Evolutionary conservation across 2,113 vertebrate species (phyloP).

Genomic region (Hoplias malabaricus): DNA sequence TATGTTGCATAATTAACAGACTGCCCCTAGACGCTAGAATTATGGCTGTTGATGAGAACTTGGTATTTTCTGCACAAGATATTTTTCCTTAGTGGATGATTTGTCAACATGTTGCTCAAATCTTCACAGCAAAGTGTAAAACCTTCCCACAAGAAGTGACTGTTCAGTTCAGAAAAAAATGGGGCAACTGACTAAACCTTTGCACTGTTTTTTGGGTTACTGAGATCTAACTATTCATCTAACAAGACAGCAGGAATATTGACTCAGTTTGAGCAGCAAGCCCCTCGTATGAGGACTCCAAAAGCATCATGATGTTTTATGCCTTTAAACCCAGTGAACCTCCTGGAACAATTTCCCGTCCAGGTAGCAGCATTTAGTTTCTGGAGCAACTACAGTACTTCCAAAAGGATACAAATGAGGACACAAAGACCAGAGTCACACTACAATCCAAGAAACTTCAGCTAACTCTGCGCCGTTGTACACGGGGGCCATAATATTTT

Average conservation of each 20-base stretch:
- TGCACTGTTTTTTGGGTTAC: no score
- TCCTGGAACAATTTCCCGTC: constrained; percentile 23
- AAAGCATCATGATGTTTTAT: not conserved
- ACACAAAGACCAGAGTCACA: not conserved
- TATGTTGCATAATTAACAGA: no score
- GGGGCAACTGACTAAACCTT: no score
- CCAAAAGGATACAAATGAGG: not conserved
- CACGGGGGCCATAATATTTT: not conserved
- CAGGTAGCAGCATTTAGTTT: constrained; percentile 9
- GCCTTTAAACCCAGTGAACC: constrained; percentile 30
- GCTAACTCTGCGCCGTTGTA: not conserved
- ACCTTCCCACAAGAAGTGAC: no score
- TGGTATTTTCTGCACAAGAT: no score
- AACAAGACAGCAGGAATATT: not conserved
- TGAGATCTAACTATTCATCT: no score
- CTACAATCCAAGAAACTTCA: not conserved
- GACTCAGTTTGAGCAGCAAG: not conserved
- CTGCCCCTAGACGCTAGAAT: no score
- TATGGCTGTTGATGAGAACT: no score
- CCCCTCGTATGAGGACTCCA: not conserved
- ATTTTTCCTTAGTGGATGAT: no score
- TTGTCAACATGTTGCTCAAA: no score
- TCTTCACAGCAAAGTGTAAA: no score
- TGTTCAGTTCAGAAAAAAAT: no score
- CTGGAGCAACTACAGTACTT: not conserved